Conservation (phyloP, 2,888 invertebrate species). For the Tiliacea aurago region DNA sequence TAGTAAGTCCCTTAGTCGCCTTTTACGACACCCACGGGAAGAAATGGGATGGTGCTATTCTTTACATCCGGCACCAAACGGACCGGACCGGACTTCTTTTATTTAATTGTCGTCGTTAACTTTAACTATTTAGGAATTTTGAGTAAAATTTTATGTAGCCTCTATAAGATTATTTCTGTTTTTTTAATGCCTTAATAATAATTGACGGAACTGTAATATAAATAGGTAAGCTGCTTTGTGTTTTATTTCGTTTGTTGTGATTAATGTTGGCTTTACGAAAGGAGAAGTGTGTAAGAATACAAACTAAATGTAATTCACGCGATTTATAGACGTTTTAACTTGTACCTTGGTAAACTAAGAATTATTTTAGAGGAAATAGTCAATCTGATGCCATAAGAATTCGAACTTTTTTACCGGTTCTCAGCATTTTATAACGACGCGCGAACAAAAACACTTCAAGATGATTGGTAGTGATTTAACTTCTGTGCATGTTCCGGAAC, state of each 20-base stretch:
- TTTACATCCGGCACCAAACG: too few species aligned
- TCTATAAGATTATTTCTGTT: neutral
- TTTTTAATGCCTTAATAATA: neutral
- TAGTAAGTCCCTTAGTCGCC: too few species aligned
- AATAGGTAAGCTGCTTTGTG: neutral
- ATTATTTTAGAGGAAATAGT: neutral
- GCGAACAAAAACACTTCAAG: neutral
- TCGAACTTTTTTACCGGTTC: neutral
- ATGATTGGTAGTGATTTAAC: neutral
- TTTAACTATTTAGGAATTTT: neutral
- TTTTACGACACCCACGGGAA: too few species aligned
- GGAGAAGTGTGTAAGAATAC: neutral
- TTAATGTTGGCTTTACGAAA: neutral
- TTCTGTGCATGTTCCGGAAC: neutral
- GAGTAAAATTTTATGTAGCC: neutral
- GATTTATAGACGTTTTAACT: conserved; percentile 1
- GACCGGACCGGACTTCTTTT: too few species aligned
- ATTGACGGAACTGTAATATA: neutral
- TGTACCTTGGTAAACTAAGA: neutral
- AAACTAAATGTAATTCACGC: neutral
- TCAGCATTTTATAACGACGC: too few species aligned
- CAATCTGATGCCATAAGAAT: neutral
- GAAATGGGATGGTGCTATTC: too few species aligned
- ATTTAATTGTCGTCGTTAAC: neutral
- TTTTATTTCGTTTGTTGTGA: neutral